phyloP scores from a whole-genome alignment of 2,113 vertebrate species.

The Petromus typicus region DNA sequence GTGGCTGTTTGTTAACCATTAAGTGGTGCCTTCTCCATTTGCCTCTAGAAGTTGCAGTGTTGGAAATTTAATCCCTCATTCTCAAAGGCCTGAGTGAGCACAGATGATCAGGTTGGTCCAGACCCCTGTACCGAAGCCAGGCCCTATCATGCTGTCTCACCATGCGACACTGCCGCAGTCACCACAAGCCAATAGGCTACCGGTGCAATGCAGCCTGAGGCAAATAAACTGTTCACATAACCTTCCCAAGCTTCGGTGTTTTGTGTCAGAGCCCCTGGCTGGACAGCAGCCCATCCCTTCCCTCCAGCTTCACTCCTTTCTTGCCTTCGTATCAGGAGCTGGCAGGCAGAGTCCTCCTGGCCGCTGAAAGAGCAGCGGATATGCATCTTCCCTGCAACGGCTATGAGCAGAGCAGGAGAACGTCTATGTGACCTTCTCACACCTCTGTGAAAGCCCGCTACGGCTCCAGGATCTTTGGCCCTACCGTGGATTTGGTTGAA shows the following conservation, averaged over 20 bases:
- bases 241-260: neutral
- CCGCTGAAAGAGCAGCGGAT: rapidly evolving
- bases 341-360: too few species aligned
- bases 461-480: neutral
- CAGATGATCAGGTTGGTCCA: neutral
- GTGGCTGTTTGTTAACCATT: neutral
- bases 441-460: neutral
- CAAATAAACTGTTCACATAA: neutral
- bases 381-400: neutral
- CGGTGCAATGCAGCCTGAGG: neutral
- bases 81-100: neutral
- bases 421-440: neutral
- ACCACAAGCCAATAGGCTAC: too few species aligned
- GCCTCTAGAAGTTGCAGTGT: too few species aligned
- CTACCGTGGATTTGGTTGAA: neutral
- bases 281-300: too few species aligned
- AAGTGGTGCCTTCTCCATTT: too few species aligned
- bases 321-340: neutral
- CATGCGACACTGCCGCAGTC: neutral
- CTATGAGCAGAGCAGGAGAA: neutral
- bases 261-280: neutral
- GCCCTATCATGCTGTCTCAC: neutral
- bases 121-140: neutral
- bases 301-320: neutral
- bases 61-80: neutral